Evolutionary conservation across 2,888 invertebrate species (phyloP).

Genomic region (Netelia inedita): DNA sequence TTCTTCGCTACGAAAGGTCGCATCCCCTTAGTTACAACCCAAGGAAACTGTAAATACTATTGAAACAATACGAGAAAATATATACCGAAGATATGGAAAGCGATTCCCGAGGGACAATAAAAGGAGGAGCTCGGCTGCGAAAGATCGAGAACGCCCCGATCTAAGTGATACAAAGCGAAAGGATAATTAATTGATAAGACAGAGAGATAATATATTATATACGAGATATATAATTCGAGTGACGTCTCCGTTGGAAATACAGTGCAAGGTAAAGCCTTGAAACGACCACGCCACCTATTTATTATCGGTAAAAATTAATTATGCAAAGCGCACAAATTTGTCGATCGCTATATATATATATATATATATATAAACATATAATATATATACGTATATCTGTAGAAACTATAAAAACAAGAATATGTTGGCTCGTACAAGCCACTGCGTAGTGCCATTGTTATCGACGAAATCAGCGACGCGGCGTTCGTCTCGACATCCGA

Average conservation of each 20-base stretch:
- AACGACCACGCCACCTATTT: slow-evolving; percentile 50
- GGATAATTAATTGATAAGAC: slow-evolving; percentile 42
- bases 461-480: neutral
- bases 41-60: slow-evolving; percentile 55
- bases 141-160: slow-evolving; percentile 10
- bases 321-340: slow-evolving; percentile 58
- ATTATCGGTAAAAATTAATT: slow-evolving; percentile 39
- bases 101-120: slow-evolving; percentile 11
- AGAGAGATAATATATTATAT: slow-evolving; percentile 61
- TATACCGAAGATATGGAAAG: slow-evolving; percentile 49
- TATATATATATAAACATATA: too few species aligned
- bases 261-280: neutral
- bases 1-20: slow-evolving; percentile 75
- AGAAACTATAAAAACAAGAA: slow-evolving; percentile 33
- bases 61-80: slow-evolving; percentile 7
- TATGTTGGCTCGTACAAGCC: neutral
- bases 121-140: neutral
- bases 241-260: neutral
- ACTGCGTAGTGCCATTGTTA: slow-evolving; percentile 55
- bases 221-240: slow-evolving; percentile 36
- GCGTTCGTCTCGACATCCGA: neutral
- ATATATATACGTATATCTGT: neutral
- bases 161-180: slow-evolving; percentile 44
- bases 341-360: slow-evolving; percentile 16
- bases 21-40: slow-evolving; percentile 75